Evolutionary conservation across 1,140 invertebrate genomes (phyloP).

Genomic region (Drosophila athabasca): DNA sequence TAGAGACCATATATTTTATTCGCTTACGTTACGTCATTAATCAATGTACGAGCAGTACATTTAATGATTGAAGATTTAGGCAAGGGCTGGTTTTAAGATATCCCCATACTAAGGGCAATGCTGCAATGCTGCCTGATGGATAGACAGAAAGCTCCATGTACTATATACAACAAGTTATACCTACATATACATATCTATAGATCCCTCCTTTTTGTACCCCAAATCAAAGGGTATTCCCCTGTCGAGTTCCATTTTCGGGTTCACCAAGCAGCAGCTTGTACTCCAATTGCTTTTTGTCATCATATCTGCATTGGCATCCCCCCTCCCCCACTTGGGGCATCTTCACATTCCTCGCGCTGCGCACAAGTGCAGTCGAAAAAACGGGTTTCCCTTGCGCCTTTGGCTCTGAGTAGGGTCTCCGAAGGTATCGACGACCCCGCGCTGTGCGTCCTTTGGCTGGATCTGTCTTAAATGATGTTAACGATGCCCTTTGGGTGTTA

Average conservation of each 20-base stretch:
- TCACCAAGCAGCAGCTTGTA: no score
- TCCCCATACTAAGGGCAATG: neutral
- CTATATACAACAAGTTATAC: neutral
- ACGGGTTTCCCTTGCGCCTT: constrained; percentile 51
- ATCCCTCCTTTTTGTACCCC: neutral
- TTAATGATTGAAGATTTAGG: neutral
- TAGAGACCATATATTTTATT: neutral
- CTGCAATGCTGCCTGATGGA: constrained; percentile 1
- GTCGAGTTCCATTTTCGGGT: constrained; percentile 6
- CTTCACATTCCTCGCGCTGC: constrained; percentile 20
- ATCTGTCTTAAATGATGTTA: constrained; percentile 76
- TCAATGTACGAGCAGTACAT: neutral
- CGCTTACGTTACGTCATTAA: neutral
- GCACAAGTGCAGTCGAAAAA: constrained; percentile 38
- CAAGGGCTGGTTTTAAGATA: no score
- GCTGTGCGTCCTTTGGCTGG: constrained; percentile 33
- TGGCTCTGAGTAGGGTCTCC: no score
- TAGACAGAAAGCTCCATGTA: no score
- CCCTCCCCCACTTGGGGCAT: constrained; percentile 13
- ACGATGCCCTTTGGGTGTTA: constrained; percentile 81
- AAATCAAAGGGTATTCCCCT: constrained; percentile 16
- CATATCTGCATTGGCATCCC: constrained; percentile 44
- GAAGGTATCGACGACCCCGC: constrained; percentile 47
- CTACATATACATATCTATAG: no score
- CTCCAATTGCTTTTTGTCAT: constrained; percentile 53